A percentile compares a stretch with the other conserved stretches of the same genome.
Conservation (phyloP, 2,888 invertebrate genomes). For the Drosophila ezoana region DNA sequence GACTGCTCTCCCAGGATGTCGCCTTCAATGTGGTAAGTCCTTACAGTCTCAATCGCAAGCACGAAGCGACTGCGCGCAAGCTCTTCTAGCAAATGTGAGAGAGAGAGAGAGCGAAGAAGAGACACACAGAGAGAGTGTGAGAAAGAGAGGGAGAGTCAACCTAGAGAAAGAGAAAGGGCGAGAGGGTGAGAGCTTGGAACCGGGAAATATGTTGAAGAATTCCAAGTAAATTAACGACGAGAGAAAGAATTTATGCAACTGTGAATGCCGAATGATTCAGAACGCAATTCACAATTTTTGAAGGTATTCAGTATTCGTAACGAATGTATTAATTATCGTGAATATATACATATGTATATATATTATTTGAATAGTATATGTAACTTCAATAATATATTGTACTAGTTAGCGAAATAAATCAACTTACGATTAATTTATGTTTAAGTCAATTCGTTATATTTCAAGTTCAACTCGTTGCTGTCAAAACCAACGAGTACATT, state of each 20-base stretch:
- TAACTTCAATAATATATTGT: neutral
- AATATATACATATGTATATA: too few species aligned
- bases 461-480: too few species aligned
- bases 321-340: neutral
- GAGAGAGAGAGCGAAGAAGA: too few species aligned
- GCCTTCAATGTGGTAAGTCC: slow-evolving; percentile 79
- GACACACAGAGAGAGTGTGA: too few species aligned
- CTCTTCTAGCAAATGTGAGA: neutral
- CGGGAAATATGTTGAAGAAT: neutral
- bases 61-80: neutral
- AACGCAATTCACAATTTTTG: neutral
- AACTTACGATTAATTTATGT: neutral
- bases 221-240: neutral
- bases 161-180: too few species aligned
- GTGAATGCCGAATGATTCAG: neutral
- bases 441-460: neutral
- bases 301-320: neutral
- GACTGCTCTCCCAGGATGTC: slow-evolving; percentile 94
- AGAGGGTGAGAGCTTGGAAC: neutral
- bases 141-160: too few species aligned
- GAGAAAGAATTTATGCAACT: neutral
- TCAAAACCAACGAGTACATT: too few species aligned
- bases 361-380: neutral
- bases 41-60: neutral
- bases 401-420: neutral